Evolutionary conservation across 2,797 vertebrate species (phyloP).

Genomic region (Onychomys arenicola): DNA sequence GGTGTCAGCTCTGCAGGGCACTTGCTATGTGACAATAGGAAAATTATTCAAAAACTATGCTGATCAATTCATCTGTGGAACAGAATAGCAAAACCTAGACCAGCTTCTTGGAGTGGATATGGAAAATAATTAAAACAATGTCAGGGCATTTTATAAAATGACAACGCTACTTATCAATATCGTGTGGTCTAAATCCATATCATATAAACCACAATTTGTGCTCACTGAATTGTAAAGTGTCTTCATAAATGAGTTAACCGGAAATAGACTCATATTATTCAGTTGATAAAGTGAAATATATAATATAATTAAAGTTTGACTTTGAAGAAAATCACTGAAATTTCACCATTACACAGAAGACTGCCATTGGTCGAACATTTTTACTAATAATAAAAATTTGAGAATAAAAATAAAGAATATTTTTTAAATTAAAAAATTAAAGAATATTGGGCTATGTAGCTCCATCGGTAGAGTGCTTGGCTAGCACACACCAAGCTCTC

Average conservation of each 20-base stretch:
- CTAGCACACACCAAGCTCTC: not conserved
- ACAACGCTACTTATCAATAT: not conserved
- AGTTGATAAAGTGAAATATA: conserved; percentile 26
- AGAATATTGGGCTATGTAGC: not conserved
- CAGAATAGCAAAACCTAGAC: not conserved
- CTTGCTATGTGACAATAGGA: not conserved
- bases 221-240: not conserved
- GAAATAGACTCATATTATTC: conserved; percentile 7
- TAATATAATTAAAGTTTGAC: conserved; percentile 2
- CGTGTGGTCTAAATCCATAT: not conserved
- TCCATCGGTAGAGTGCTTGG: not conserved
- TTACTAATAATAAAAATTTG: conserved; percentile 18
- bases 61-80: not conserved
- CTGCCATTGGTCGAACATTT: not conserved
- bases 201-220: not conserved
- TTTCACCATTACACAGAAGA: not conserved
- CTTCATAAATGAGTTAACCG: not conserved
- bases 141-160: conserved; percentile 35
- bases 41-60: conserved; percentile 9
- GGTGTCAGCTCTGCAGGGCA: not conserved
- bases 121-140: conserved; percentile 17
- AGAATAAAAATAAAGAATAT: conserved; percentile 23
- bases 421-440: too few species aligned
- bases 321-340: conserved; percentile 10
- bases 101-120: not conserved